These are phyloP conservation scores for Picathartes gymnocephalus DNA, from an alignment of 2,113 vertebrate species.

Conservation along the genomic window DNA sequence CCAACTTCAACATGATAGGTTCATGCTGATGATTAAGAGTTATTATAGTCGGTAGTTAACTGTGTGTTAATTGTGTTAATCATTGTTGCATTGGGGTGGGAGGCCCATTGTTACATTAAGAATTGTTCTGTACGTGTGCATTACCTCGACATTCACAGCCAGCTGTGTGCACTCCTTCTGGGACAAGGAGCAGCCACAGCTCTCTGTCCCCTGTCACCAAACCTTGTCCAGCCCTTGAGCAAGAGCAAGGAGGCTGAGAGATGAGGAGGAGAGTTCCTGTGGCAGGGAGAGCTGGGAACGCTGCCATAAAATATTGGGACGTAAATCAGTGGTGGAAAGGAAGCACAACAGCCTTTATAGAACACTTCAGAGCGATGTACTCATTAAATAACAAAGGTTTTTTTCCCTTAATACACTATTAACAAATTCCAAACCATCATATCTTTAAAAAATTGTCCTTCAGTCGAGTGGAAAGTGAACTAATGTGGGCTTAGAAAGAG, in stretches of 20 bases:
- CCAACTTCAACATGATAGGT: too few relatives aligned
- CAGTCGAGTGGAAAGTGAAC: background rate
- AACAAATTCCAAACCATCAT: constrained; percentile 12
- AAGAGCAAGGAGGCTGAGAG: background rate
- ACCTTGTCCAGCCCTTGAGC: accelerated
- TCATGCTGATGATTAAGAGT: too few relatives aligned
- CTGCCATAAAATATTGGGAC: background rate
- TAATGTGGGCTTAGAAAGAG: constrained; percentile 20
- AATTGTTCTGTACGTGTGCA: too few relatives aligned
- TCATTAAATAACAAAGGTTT: constrained; percentile 29
- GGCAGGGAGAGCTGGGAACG: background rate
- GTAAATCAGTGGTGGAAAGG: background rate
- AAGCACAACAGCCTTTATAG: background rate
- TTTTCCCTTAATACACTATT: background rate
- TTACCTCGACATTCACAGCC: accelerated
- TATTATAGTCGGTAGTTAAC: too few relatives aligned
- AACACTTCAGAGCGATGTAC: background rate
- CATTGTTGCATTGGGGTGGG: too few relatives aligned
- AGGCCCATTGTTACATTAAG: too few relatives aligned
- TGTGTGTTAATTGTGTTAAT: too few relatives aligned
- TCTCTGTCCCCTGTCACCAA: accelerated
- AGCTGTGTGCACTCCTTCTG: accelerated
- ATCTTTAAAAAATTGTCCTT: constrained; percentile 7
- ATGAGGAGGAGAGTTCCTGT: accelerated
- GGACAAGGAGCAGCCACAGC: background rate